Conservation (phyloP, 2,797 vertebrate genomes). For the Allobates femoralis region DNA sequence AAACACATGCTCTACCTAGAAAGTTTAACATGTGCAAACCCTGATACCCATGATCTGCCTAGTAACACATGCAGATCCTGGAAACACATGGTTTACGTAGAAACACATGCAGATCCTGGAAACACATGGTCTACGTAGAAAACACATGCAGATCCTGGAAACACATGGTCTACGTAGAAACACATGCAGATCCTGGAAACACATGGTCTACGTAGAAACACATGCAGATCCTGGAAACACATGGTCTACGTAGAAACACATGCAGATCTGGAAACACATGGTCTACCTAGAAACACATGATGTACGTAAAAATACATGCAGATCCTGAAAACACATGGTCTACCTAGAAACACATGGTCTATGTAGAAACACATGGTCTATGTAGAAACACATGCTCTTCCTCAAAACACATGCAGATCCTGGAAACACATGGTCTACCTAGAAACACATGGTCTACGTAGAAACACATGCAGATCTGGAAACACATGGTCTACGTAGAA, state of each 20-base stretch:
- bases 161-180: background rate
- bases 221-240: background rate
- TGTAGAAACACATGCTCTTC: background rate
- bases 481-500: background rate
- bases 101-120: background rate
- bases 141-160: background rate
- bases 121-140: background rate
- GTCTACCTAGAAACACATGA: no score
- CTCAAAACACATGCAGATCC: no score
- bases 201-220: background rate
- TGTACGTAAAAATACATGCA: background rate
- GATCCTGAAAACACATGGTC: background rate
- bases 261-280: no score
- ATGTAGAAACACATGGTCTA: background rate
- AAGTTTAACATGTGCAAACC: background rate
- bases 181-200: no score
- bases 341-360: background rate
- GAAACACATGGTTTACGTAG: background rate
- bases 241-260: background rate
- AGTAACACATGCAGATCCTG: background rate
- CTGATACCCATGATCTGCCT: background rate
- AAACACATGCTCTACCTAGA: background rate
- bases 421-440: no score
- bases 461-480: background rate
- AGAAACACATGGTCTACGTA: background rate